Percentiles rank a stretch among this genome's conserved stretches.
These are phyloP conservation scores for Paragorgia papillata DNA, from an alignment of 92 coral and sea anemone species.

Conservation along the genomic window DNA sequence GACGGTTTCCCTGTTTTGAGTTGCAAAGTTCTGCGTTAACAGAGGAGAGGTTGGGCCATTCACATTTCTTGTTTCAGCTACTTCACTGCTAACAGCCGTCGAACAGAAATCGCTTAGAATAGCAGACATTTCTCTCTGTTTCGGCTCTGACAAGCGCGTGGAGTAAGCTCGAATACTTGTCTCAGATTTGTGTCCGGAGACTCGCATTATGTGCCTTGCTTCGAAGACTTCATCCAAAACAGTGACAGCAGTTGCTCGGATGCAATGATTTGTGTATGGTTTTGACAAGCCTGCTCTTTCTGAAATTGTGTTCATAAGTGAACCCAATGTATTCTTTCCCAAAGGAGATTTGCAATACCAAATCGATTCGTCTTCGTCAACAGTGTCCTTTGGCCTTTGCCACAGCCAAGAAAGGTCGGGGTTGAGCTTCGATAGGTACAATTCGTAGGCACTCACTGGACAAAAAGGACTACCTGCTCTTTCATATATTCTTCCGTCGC, in stretches of 20 bases:
- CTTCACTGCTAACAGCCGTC: no score
- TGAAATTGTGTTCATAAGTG: constrained; percentile 48
- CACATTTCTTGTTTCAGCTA: no score
- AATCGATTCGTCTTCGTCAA: constrained; percentile 10
- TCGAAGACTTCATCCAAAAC: constrained; percentile 50
- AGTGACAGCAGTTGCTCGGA: constrained; percentile 52
- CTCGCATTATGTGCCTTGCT: constrained; percentile 41
- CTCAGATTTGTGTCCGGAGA: constrained; percentile 37
- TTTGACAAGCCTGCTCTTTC: constrained; percentile 58
- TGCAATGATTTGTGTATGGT: constrained; percentile 52
- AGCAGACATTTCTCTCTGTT: constrained; percentile 42
- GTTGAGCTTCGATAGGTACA: constrained; percentile 50
- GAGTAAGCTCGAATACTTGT: constrained; percentile 50
- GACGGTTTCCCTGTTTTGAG: no score
- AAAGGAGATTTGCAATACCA: constrained; percentile 51
- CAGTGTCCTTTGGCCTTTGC: constrained; percentile 57
- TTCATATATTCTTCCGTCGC: constrained; percentile 6
- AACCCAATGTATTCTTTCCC: constrained; percentile 49
- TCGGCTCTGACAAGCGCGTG: constrained; percentile 32
- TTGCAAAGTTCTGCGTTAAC: constrained; percentile 39
- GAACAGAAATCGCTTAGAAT: constrained; percentile 21
- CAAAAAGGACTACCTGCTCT: constrained; percentile 2
- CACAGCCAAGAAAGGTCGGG: constrained; percentile 49
- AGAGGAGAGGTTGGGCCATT: constrained; percentile 38
- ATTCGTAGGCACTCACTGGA: constrained; percentile 26